A percentile compares a stretch with the other conserved stretches of the same genome.
phyloP scores from a whole-genome alignment of 2,797 vertebrate genomes.

The Alca torda region DNA sequence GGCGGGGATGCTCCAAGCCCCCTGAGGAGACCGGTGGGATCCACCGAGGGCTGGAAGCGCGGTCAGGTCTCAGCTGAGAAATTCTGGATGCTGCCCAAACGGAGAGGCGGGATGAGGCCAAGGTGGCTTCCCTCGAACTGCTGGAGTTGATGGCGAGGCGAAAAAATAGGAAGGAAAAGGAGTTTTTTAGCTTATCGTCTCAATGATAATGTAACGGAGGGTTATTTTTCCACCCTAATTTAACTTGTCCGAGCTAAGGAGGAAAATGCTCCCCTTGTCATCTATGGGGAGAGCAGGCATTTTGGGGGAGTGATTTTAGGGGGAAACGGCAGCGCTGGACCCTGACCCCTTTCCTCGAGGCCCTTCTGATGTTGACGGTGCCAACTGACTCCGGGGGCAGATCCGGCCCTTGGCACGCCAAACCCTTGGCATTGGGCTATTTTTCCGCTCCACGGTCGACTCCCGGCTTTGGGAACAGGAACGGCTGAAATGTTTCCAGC shows the following conservation, averaged over 20 bases:
- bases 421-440: not conserved
- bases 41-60: accelerated
- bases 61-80: not conserved
- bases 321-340: accelerated
- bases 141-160: accelerated
- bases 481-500: not conserved
- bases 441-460: not conserved
- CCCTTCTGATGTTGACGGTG: not conserved
- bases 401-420: not conserved
- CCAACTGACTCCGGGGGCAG: not conserved
- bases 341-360: accelerated
- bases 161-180: not conserved
- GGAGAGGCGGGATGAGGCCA: not conserved
- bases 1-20: not conserved
- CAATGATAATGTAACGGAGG: accelerated
- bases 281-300: not conserved
- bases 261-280: not conserved
- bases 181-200: not conserved
- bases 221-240: not conserved
- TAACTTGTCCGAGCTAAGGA: not conserved
- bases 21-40: not conserved
- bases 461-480: not conserved
- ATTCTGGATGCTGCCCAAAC: not conserved
- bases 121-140: not conserved
- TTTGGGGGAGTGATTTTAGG: accelerated